Evolutionary conservation across 2,797 vertebrate genomes (phyloP).

Genomic region (Hafferia zeledoni): DNA sequence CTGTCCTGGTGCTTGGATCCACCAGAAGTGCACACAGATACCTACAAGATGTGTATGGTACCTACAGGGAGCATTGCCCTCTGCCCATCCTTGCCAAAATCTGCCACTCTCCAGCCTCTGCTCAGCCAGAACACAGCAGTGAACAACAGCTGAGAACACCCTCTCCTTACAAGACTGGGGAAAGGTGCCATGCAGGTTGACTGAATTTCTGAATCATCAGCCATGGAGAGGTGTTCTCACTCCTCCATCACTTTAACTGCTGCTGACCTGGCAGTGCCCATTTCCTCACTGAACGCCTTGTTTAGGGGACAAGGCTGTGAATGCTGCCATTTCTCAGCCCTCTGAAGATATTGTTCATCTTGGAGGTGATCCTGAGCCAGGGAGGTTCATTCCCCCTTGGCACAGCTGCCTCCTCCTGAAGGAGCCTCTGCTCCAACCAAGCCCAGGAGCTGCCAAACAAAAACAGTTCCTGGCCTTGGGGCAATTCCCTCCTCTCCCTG

Average conservation of each 20-base stretch:
- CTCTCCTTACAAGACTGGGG: fast-evolving
- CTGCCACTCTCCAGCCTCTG: fast-evolving
- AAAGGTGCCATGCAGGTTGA: neutral
- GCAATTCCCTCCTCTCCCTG: neutral
- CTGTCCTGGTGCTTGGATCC: fast-evolving
- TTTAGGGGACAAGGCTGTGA: neutral
- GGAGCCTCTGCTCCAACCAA: neutral
- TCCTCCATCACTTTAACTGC: neutral
- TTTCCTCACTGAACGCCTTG: neutral
- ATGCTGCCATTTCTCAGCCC: neutral
- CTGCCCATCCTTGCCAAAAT: neutral
- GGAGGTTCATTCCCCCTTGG: neutral
- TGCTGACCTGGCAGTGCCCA: neutral
- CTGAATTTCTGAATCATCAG: neutral
- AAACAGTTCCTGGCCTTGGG: fast-evolving
- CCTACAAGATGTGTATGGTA: fast-evolving
- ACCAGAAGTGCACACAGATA: fast-evolving
- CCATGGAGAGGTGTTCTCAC: neutral
- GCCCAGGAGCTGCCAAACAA: neutral
- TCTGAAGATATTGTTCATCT: slow-evolving; percentile 17
- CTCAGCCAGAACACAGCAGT: neutral
- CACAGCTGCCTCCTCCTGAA: neutral
- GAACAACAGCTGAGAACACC: neutral
- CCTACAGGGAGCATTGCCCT: fast-evolving
- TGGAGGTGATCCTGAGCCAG: neutral